Conservation (phyloP, 1,140 invertebrate genomes). For the Dreissena polymorpha region DNA sequence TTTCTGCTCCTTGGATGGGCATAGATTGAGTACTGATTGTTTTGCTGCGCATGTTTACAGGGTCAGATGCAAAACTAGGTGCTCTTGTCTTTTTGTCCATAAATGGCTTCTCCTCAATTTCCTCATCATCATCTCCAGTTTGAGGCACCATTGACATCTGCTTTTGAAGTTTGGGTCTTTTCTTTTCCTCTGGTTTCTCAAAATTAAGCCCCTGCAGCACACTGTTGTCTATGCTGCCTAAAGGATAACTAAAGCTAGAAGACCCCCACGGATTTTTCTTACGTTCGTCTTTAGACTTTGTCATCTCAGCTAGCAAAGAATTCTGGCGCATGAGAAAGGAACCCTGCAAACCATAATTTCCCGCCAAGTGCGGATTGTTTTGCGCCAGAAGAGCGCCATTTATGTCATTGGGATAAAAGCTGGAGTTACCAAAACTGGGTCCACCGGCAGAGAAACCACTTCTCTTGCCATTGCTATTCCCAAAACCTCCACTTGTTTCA, state of each 20-base stretch:
- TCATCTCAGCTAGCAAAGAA: conserved; percentile 44
- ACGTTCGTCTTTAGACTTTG: conserved; percentile 27
- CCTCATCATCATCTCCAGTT: neutral
- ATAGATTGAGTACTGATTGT: conserved; percentile 32
- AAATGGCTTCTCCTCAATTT: neutral
- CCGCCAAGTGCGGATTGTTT: neutral
- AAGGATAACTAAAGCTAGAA: conserved; percentile 32
- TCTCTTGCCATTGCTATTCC: conserved; percentile 6
- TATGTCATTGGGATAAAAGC: neutral
- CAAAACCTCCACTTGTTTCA: conserved; percentile 30
- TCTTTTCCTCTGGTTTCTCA: conserved; percentile 25
- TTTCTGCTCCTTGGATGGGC: neutral
- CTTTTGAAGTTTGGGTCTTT: neutral
- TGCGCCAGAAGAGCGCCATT: conserved; percentile 18
- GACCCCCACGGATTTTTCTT: conserved; percentile 30
- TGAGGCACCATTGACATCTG: neutral
- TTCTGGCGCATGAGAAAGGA: conserved; percentile 24
- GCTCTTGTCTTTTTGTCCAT: conserved; percentile 13
- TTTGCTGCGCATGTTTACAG: conserved; percentile 34
- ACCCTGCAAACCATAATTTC: conserved; percentile 8
- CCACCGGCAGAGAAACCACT: conserved; percentile 10
- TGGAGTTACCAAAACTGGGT: conserved; percentile 2
- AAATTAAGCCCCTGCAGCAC: neutral
- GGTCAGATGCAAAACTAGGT: conserved; percentile 44
- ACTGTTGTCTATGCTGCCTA: neutral